Percentiles rank a stretch among this genome's conserved stretches.
Conservation (phyloP, 2,113 vertebrate genomes). For the Tyrannus savana region DNA sequence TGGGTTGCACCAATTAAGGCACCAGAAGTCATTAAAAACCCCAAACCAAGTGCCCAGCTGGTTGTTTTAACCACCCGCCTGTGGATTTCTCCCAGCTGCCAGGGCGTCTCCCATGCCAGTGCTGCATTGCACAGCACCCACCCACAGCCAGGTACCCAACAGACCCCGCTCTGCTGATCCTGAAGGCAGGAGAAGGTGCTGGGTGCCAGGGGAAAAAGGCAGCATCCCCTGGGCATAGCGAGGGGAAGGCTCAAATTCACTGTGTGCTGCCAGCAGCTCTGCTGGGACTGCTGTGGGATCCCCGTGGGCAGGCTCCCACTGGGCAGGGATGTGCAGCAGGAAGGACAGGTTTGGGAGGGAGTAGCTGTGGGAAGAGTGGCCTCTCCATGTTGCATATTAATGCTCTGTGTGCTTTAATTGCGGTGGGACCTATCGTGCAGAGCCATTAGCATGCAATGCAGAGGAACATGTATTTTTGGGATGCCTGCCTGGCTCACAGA, state of each 20-base stretch:
- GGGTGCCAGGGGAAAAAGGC: not conserved
- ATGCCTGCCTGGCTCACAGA: conserved; percentile 21
- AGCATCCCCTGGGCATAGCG: not conserved
- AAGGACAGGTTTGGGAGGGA: conserved; percentile 68
- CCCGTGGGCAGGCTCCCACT: conserved; percentile 46
- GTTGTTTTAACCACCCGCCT: not conserved
- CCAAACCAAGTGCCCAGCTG: not conserved
- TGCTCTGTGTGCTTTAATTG: conserved; percentile 34
- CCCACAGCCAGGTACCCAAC: not conserved
- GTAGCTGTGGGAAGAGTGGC: conserved; percentile 65
- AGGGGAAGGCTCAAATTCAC: not conserved
- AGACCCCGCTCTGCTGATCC: not conserved
- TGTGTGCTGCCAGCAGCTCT: not conserved
- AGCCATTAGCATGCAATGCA: conserved; percentile 51
- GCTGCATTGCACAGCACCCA: fast-evolving
- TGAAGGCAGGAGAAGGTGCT: not conserved
- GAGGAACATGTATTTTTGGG: conserved; percentile 64
- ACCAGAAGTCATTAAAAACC: conserved; percentile 15
- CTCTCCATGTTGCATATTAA: conserved; percentile 52
- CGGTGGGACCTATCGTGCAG: not conserved
- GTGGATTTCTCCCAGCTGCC: not conserved
- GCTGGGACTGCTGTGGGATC: conserved; percentile 50
- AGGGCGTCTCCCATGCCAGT: not conserved
- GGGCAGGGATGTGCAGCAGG: conserved; percentile 62
- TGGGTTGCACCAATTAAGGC: not conserved